Evolutionary conservation across 35 echinoderm and acorn worm genomes (phyloP), one percentile per base, ranked within the genome.

Genomic region (Amphiura filiformis): DNA sequence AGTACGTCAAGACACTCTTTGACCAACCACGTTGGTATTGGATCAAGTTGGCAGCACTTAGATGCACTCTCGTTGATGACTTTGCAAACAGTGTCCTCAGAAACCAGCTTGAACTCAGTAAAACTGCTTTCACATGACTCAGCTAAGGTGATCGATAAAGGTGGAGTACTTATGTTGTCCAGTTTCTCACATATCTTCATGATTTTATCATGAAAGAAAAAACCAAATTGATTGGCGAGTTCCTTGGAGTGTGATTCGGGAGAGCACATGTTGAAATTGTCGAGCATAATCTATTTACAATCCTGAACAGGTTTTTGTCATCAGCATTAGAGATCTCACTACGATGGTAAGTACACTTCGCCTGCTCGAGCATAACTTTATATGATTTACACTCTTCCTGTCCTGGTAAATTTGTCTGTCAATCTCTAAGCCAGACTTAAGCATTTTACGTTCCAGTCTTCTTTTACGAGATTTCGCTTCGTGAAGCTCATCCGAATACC

Each of bases 11-110:
- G 23, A 49, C 65, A 85, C 13, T 85, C 47, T 76, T 89, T 84
- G 4, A 93, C 49, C 39, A 93, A 31, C 49, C 47, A 81, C 26
- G 89, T 89, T 22, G 93, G 93, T 38, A 95, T 34, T 75, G 89
- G 89, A 52, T 88, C 86, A 20, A 78, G 79, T 31, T 30, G 36
- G 78, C 93, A 91, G 0, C 80, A 86, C 56, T 87, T 91, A n/a
- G 31, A 44, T 79, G 0, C 32, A n/a, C 80, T n/a, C 77, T 37
- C 13, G 56, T n/a, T 32, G 13, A 92, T 95, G 32, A 86, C 26
- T 57, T 31, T 75, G 30, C 70, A n/a, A 18, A 89, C 82, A 36
- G 88, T 90, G 38, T 89, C 86, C 70, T 85, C 39, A 65, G 42
- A 77, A n/a, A 57, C 82, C 32, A 34, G 37, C 64, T 36, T 64